Evolutionary conservation across 37 sponge, comb jelly and placozoan species (phyloP), one percentile per base, ranked within the genome.

Genomic region (Aplysina aerophoba): DNA sequence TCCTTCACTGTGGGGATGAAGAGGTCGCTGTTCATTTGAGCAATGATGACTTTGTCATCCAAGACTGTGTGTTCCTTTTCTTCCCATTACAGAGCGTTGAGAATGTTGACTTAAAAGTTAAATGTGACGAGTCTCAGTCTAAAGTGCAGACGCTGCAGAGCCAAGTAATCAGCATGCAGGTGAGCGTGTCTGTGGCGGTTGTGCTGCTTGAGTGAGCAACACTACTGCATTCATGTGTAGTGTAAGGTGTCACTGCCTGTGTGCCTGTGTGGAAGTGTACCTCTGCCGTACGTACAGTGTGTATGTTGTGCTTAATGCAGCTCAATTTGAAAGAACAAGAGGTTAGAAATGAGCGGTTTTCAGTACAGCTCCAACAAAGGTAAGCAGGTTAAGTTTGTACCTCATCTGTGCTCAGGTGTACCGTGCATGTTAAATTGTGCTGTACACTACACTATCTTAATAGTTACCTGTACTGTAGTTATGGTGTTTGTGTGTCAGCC

Each of bases 301-400:
- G 81, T 44, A 80, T 25, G 11, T 55, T 53, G 31, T 36, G 21
- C 20, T 39, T 27, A 37, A 16, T 17, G 15, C 75, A 92, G 92
- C 36, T 17, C 75, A 64, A 88, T 57, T 35, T 86, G 68, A 86
- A 83, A 56, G 92, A 92, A 4, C 92, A 92, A 79, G 92, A 92
- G 58, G 31, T 92, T 28, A 85, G 87, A 36, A 92, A 92, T 67
- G 92, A 92, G 44, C 64, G 89, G 25, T 77, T 92, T 8, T 53
- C 87, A 24, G 63, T 65, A 0, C 86, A 88, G 62, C 89, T 92
- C 0, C 92, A 88, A 19, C 89, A 88, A 68, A 61, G 91, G 91
- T 90, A 67, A 22, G 64, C 37, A 3, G 2, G 4, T 11, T 6
- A 62, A 62, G 28, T 62, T 62, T 2, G 28, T 3, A 8, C 50